Evolutionary conservation across 2,797 vertebrate genomes (phyloP).

Genomic region (Adelosebastes latens): DNA sequence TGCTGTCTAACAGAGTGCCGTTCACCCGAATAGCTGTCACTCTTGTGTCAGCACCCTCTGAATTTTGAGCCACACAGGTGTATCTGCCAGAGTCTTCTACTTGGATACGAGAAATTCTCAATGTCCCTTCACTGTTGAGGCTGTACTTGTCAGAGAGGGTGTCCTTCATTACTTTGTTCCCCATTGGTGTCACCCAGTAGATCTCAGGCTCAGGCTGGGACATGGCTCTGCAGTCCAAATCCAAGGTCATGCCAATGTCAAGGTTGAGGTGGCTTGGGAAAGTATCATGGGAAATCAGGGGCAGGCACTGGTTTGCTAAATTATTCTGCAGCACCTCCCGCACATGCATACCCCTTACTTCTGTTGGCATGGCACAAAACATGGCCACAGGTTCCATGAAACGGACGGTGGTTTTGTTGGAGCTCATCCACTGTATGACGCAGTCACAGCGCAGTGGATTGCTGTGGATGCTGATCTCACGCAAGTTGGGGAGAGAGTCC

Average conservation of each 20-base stretch:
- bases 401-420: constrained; percentile 93
- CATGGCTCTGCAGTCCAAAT: constrained; percentile 94
- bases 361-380: constrained; percentile 92
- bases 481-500: constrained; percentile 92
- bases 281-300: constrained; percentile 92
- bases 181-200: constrained; percentile 97
- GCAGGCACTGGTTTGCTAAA: constrained; percentile 90
- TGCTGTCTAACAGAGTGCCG: constrained; percentile 91
- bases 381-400: constrained; percentile 98
- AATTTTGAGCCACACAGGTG: constrained; percentile 94
- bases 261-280: constrained; percentile 92
- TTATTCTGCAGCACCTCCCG: constrained; percentile 89
- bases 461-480: constrained; percentile 96
- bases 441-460: constrained; percentile 95
- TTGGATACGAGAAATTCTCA: constrained; percentile 90
- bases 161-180: constrained; percentile 91
- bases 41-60: constrained; percentile 93
- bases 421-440: constrained; percentile 95
- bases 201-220: constrained; percentile 96
- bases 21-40: constrained; percentile 92
- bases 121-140: constrained; percentile 90
- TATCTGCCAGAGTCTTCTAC: constrained; percentile 94
- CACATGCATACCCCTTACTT: constrained; percentile 89
- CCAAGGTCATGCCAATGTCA: constrained; percentile 88
- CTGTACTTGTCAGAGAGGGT: constrained; percentile 91